Percentiles rank a stretch among this genome's conserved stretches.
These are phyloP conservation scores for Exephanes ischioxanthus DNA, from an alignment of 2,888 invertebrate genomes.

Conservation along the genomic window DNA sequence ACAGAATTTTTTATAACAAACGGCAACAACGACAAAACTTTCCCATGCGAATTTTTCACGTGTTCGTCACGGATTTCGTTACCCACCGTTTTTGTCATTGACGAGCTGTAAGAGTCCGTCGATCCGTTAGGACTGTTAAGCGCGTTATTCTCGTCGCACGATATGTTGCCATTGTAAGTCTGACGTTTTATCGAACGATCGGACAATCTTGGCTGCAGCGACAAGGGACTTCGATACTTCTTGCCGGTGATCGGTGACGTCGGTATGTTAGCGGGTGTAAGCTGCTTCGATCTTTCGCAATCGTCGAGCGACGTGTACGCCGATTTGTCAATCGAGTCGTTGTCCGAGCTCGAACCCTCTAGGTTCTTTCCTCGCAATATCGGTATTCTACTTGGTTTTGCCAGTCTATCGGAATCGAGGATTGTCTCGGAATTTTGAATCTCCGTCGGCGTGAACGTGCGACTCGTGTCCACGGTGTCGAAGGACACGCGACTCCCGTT, in stretches of 20 bases:
- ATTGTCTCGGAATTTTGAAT: constrained; percentile 56
- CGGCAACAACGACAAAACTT: constrained; percentile 36
- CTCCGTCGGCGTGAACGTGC: constrained; percentile 32
- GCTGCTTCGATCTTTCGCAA: constrained; percentile 64
- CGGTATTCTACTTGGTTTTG: constrained; percentile 81
- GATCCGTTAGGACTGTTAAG: constrained; percentile 59
- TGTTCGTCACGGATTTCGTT: constrained; percentile 44
- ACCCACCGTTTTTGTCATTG: constrained; percentile 46
- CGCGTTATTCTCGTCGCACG: constrained; percentile 68
- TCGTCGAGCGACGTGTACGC: constrained; percentile 73
- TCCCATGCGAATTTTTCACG: constrained; percentile 41
- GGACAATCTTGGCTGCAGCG: constrained; percentile 73
- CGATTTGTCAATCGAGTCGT: constrained; percentile 75
- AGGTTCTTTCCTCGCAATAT: constrained; percentile 77
- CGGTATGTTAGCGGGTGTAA: constrained; percentile 73
- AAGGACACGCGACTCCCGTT: constrained; percentile 50
- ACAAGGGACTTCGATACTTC: constrained; percentile 81
- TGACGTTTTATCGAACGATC: constrained; percentile 71
- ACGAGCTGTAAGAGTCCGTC: constrained; percentile 51
- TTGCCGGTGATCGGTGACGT: constrained; percentile 82
- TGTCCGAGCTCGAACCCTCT: constrained; percentile 75
- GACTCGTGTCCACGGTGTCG: constrained; percentile 38
- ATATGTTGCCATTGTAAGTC: constrained; percentile 72
- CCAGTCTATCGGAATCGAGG: constrained; percentile 73
- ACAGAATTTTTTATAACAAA: constrained; percentile 57